Percentiles rank a stretch among this genome's conserved stretches.
Evolutionary conservation across 2,113 vertebrate species (phyloP).

Genomic region (Actinemys pallida): DNA sequence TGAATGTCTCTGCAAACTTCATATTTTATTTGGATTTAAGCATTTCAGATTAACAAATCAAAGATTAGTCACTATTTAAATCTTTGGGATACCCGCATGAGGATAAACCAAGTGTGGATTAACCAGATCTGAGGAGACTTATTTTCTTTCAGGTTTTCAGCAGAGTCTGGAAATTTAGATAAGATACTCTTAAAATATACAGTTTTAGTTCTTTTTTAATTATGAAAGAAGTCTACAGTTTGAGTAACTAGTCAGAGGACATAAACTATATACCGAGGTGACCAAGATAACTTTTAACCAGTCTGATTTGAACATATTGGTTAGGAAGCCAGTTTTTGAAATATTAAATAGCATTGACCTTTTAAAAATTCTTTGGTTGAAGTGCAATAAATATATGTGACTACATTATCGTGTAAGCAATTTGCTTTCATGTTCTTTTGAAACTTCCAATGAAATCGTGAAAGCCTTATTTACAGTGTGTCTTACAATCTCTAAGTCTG

Average conservation of each 20-base stretch:
- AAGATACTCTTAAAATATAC: slow-evolving; percentile 1
- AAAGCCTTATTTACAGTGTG: background rate
- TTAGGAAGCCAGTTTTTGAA: background rate
- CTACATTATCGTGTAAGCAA: background rate
- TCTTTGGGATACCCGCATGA: slow-evolving; percentile 41
- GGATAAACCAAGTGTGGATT: slow-evolving; percentile 29
- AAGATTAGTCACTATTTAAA: slow-evolving; percentile 41
- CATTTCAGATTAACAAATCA: slow-evolving; percentile 49
- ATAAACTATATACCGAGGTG: background rate
- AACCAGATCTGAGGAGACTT: slow-evolving; percentile 25
- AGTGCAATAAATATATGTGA: background rate
- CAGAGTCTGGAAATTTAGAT: slow-evolving; percentile 22
- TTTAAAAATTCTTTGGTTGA: background rate
- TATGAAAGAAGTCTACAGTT: background rate
- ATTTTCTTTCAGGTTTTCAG: slow-evolving; percentile 6
- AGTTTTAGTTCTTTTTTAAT: slow-evolving; percentile 24
- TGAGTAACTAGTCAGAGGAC: background rate
- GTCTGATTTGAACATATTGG: background rate
- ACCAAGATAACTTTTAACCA: background rate
- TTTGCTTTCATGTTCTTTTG: background rate
- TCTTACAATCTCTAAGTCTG: background rate
- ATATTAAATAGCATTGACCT: background rate
- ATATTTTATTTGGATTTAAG: slow-evolving; percentile 18
- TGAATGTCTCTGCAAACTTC: slow-evolving; percentile 1
- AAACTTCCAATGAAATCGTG: background rate